phyloP scores from a whole-genome alignment of 2,113 vertebrate species.

The Daboia siamensis region DNA sequence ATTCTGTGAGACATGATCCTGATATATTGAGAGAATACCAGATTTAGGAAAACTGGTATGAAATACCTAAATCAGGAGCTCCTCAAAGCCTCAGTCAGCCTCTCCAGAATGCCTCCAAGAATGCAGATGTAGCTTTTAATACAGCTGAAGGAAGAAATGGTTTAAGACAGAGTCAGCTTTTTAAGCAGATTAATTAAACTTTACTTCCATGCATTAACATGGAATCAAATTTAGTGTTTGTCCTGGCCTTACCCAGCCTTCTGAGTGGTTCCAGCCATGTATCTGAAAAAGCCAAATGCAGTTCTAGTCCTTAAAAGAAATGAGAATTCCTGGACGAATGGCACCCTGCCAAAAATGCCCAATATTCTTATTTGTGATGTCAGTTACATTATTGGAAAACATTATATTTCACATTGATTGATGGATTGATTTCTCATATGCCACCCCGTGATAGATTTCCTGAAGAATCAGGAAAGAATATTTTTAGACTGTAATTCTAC shows the following conservation, averaged over 20 bases:
- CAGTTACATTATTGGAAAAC: background rate
- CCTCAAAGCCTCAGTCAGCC: background rate
- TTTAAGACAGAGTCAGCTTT: background rate
- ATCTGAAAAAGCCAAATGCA: background rate
- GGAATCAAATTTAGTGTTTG: background rate
- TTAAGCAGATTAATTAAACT: background rate
- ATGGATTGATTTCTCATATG: background rate
- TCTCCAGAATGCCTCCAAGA: background rate
- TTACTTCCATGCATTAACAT: background rate
- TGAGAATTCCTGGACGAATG: background rate
- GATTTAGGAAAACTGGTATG: background rate
- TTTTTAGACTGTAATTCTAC: background rate
- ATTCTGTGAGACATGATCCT: background rate
- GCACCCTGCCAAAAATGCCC: background rate
- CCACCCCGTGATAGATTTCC: background rate
- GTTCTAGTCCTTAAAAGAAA: background rate
- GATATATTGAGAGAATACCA: background rate
- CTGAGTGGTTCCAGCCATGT: background rate
- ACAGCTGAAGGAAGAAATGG: background rate
- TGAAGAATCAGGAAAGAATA: background rate
- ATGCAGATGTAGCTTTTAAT: background rate
- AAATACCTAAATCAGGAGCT: background rate
- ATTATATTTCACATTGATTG: background rate
- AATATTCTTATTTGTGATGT: background rate
- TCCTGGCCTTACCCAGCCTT: background rate